Conservation (phyloP, 2,888 invertebrate species). For the Drosophila siamana region DNA sequence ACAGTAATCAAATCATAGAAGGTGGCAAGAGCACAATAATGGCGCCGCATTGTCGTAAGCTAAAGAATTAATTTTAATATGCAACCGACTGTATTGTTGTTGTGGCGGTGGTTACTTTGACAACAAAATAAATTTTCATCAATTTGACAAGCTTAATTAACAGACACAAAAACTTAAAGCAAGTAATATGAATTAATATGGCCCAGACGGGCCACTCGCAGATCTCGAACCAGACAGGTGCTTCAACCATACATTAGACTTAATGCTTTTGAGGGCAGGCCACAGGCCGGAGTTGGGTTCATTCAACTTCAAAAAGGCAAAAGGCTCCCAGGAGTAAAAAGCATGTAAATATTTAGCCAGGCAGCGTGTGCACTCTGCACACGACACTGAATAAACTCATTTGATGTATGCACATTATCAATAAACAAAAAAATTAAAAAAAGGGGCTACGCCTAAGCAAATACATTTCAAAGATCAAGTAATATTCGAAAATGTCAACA, state of each 20-base stretch:
- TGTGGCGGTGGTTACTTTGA: conserved; percentile 34
- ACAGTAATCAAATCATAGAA: conserved; percentile 69
- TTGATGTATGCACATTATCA: conserved; percentile 43
- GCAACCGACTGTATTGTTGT: conserved; percentile 22
- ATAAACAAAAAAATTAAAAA: conserved; percentile 29
- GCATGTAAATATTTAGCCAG: conserved; percentile 66
- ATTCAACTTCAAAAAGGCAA: conserved; percentile 61
- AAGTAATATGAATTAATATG: conserved; percentile 49
- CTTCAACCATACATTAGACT: conserved; percentile 24
- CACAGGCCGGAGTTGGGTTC: conserved; percentile 42
- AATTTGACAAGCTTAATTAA: conserved; percentile 59
- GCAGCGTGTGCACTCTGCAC: conserved; percentile 53
- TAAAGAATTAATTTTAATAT: conserved; percentile 63
- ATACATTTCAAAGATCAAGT: conserved; percentile 58
- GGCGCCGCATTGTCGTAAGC: conserved; percentile 38
- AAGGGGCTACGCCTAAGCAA: conserved; percentile 41
- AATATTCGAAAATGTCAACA: conserved; percentile 67
- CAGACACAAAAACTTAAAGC: conserved; percentile 25
- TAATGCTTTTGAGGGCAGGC: background rate
- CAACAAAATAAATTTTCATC: conserved; percentile 39
- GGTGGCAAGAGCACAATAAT: conserved; percentile 55
- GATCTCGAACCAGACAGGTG: conserved; percentile 46
- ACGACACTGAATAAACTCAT: conserved; percentile 70
- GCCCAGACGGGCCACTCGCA: conserved; percentile 2
- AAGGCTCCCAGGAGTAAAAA: conserved; percentile 43